phyloP scores from a whole-genome alignment of 1,140 invertebrate species.

The Trachelipus rathkii region DNA sequence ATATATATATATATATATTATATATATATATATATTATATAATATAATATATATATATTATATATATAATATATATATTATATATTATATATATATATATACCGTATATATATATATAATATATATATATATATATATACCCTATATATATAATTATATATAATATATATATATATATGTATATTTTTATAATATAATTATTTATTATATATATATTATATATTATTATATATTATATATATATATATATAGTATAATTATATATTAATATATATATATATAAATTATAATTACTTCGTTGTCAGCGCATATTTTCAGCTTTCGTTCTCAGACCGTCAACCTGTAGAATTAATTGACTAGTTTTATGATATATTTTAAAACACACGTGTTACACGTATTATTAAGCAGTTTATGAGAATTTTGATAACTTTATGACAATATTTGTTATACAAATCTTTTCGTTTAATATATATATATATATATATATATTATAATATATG shows the following conservation, averaged over 20 bases:
- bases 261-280: constrained; percentile 6
- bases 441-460: too few species aligned
- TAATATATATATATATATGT: constrained; percentile 12
- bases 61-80: background rate
- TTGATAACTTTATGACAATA: too few species aligned
- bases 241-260: background rate
- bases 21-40: too few species aligned
- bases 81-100: background rate
- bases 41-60: background rate
- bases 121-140: constrained; percentile 5
- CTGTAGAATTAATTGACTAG: background rate
- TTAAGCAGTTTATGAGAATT: too few species aligned
- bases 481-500: background rate
- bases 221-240: background rate
- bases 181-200: background rate
- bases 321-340: background rate
- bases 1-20: too few species aligned
- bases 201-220: constrained; percentile 2
- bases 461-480: too few species aligned
- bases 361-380: too few species aligned
- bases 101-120: constrained; percentile 1
- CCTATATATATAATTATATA: background rate
- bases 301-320: constrained; percentile 5
- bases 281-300: background rate
- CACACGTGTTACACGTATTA: too few species aligned